Conservation (phyloP, 2,113 vertebrate genomes). For the Alethe diademata region DNA sequence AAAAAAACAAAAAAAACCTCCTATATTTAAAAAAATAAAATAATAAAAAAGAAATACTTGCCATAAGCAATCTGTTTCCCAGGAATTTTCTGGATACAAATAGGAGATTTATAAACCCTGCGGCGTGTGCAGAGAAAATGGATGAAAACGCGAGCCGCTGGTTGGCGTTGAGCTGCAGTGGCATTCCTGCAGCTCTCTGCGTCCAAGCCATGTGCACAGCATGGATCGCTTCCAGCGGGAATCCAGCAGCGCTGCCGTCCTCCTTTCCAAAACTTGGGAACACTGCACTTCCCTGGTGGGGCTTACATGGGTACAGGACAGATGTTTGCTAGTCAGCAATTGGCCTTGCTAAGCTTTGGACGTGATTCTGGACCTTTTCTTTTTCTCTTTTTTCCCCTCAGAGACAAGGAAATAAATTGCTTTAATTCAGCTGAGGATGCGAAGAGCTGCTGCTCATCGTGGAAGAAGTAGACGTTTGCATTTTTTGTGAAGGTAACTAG, state of each 20-base stretch:
- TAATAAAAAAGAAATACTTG: slow-evolving; percentile 24
- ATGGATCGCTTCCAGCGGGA: neutral
- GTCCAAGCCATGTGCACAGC: neutral
- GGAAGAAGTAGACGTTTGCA: neutral
- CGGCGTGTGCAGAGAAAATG: slow-evolving; percentile 20
- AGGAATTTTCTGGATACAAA: slow-evolving; percentile 46
- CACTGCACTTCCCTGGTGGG: neutral
- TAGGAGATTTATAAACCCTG: slow-evolving; percentile 39
- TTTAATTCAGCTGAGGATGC: neutral
- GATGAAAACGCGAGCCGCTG: neutral
- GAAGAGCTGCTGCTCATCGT: neutral
- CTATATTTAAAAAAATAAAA: slow-evolving; percentile 47
- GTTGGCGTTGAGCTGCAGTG: neutral
- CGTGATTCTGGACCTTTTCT: neutral
- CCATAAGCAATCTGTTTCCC: slow-evolving; percentile 49
- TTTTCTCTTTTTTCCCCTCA: neutral
- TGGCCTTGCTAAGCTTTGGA: neutral
- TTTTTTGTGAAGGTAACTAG: neutral
- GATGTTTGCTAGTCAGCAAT: slow-evolving; percentile 20
- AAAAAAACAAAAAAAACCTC: neutral
- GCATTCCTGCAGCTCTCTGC: neutral
- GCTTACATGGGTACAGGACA: neutral
- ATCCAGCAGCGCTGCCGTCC: neutral
- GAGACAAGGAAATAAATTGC: neutral
- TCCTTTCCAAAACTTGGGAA: neutral